Conservation (phyloP, 2,113 vertebrate genomes). For the Trinectes maculatus region DNA sequence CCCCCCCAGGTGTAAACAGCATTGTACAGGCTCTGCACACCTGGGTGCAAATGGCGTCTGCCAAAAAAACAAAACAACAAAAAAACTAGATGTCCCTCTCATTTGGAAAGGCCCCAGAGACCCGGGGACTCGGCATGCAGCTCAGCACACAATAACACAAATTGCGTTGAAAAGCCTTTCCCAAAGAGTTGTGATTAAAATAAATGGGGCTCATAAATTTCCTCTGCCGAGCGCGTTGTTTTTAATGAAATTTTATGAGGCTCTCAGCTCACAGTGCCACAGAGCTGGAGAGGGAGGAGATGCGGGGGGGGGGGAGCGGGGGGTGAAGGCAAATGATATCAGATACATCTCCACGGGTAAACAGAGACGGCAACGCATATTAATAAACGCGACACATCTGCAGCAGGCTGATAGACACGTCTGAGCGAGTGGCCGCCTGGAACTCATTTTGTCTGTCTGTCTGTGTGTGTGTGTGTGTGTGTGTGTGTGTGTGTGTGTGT, state of each 20-base stretch:
- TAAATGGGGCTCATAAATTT: slow-evolving; percentile 97
- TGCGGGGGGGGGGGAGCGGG: not conserved
- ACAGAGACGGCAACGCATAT: slow-evolving; percentile 91
- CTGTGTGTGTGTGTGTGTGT: slow-evolving; percentile 31
- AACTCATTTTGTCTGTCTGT: slow-evolving; percentile 64
- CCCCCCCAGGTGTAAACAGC: not conserved
- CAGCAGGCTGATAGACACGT: slow-evolving; percentile 86
- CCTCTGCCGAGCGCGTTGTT: slow-evolving; percentile 90
- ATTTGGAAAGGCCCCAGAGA: slow-evolving; percentile 36
- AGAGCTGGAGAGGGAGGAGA: slow-evolving; percentile 45
- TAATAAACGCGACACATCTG: slow-evolving; percentile 99
- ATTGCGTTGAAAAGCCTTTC: slow-evolving; percentile 82
- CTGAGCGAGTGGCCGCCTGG: slow-evolving; percentile 64
- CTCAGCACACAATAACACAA: slow-evolving; percentile 80
- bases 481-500: slow-evolving; percentile 41
- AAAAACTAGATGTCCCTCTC: slow-evolving; percentile 40
- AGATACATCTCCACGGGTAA: slow-evolving; percentile 96
- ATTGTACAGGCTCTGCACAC: not conserved
- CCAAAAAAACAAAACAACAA: not conserved
- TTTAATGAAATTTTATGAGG: slow-evolving; percentile 99
- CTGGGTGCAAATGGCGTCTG: not conserved
- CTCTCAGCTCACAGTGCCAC: slow-evolving; percentile 78
- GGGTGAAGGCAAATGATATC: slow-evolving; percentile 88
- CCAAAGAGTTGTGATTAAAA: slow-evolving; percentile 86
- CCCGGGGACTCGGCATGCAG: slow-evolving; percentile 60